phyloP scores from a whole-genome alignment of 2,797 vertebrate species.

The Xiphorhynchus erythropygius region DNA sequence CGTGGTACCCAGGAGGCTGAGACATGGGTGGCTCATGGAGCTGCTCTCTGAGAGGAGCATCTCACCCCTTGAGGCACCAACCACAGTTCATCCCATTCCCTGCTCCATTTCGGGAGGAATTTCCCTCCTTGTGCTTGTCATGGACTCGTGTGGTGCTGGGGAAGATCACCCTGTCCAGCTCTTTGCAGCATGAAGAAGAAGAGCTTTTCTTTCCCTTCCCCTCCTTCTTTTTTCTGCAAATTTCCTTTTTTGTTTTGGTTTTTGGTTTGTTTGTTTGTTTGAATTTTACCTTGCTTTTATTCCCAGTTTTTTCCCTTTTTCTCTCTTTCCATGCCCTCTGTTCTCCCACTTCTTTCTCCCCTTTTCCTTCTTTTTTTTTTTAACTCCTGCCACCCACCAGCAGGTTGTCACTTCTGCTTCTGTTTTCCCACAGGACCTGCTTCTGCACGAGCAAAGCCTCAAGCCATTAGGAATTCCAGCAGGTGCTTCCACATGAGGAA shows the following conservation, averaged over 20 bases:
- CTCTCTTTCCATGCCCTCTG: too few relatives aligned
- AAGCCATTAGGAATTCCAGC: constrained; percentile 58
- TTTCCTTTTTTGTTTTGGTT: not conserved
- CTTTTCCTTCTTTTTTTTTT: not conserved
- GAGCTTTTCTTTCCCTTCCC: not conserved
- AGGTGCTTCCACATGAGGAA: constrained; percentile 42
- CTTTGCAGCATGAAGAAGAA: not conserved
- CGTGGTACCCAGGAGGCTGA: fast-evolving
- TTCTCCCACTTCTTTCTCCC: not conserved
- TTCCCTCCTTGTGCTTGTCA: not conserved
- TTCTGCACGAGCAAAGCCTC: not conserved
- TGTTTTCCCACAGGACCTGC: constrained; percentile 32
- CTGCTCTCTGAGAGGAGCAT: not conserved
- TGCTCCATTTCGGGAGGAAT: not conserved
- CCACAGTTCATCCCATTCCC: not conserved
- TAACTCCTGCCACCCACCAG: not conserved
- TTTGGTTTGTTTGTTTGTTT: too few relatives aligned
- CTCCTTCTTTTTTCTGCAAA: not conserved
- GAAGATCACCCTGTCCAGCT: not conserved
- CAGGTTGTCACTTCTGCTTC: constrained; percentile 14
- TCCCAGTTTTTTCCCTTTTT: too few relatives aligned
- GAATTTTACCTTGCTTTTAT: not conserved
- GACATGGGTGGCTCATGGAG: too few relatives aligned
- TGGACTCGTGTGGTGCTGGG: not conserved
- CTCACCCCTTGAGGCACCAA: not conserved